Evolutionary conservation across 2,888 invertebrate species (phyloP), one percentile per base, ranked within the genome.

Genomic region (Pammene fasciana): DNA sequence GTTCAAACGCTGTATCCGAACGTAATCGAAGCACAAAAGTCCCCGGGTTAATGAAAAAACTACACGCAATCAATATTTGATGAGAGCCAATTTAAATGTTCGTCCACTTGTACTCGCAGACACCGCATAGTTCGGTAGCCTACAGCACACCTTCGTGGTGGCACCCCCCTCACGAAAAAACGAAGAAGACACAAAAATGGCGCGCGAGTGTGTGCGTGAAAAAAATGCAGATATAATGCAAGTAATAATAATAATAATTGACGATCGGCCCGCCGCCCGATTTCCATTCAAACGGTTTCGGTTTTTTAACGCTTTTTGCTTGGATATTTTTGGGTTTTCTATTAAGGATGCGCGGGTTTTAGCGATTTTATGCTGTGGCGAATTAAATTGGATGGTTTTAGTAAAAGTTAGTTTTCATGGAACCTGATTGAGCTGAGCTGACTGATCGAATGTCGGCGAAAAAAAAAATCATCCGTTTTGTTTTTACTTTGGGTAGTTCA

Each of bases 211-310:
- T 89, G 89, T 89, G 91, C 87, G 90, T 88, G 75, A 87, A 89
- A 91, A 59, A 90, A 90, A 90, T 89, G 89, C 90, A 89, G 90
- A 90, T 91, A 92, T 92, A 91, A 91, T 92, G 91, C 89, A 84
- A 86, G 90, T 92, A 91, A 92, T 92, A 92, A 92, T 90, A 92
- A 91, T 91, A 92, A 92, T 92, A 92, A 91, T 91, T 86, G 90
- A 80, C 86, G 88, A 91, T 90, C 90, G 90, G 85, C 83, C 80
- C 83, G 79, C 82, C 74, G 86, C 90, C 84, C 90, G 88, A 90
- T 92, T 89, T 91, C 90, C 89, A 91, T 91, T 92, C 91, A 92
- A 91, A 92, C 90, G 90, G 87, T 87, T 85, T 86, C 8, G 36
- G 36, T 84, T 84, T 83, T 80, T 88, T 90, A 79, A 82, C 84